Evolutionary conservation across 2,113 vertebrate species (phyloP).

Genomic region (Cephalopterus ornatus): DNA sequence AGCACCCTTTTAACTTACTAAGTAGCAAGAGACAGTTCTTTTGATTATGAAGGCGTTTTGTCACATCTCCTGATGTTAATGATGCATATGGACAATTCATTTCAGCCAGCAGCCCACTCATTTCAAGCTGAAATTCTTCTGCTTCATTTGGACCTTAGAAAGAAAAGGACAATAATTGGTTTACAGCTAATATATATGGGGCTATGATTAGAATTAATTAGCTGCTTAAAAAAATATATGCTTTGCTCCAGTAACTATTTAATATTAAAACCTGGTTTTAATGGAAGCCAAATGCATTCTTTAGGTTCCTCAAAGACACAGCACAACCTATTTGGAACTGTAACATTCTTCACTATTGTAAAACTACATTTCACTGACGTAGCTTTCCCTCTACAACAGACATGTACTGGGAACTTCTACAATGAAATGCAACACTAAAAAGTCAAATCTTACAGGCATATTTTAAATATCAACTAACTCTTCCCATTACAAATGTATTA

Average conservation of each 20-base stretch:
- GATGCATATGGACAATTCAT: conserved; percentile 88
- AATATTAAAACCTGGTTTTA: neutral
- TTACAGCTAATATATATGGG: neutral
- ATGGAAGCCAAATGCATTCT: neutral
- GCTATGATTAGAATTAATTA: neutral
- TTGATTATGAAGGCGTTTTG: conserved; percentile 87
- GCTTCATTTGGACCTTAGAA: conserved; percentile 88
- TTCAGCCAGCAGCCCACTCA: conserved; percentile 93
- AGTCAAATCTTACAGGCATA: neutral
- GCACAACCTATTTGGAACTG: neutral
- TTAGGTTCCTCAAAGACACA: neutral
- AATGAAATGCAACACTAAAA: neutral
- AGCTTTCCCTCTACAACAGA: neutral
- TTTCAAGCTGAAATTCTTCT: conserved; percentile 93
- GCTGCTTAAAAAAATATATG: neutral
- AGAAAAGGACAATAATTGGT: neutral
- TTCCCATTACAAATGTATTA: neutral
- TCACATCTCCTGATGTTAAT: conserved; percentile 88
- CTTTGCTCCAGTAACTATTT: neutral
- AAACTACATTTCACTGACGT: neutral
- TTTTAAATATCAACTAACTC: neutral
- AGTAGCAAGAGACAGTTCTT: conserved; percentile 93
- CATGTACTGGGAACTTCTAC: neutral
- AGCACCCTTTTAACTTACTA: conserved; percentile 79
- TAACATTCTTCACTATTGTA: neutral